Evolutionary conservation across 2,113 vertebrate genomes (phyloP).

Genomic region (Callithrix jacchus): DNA sequence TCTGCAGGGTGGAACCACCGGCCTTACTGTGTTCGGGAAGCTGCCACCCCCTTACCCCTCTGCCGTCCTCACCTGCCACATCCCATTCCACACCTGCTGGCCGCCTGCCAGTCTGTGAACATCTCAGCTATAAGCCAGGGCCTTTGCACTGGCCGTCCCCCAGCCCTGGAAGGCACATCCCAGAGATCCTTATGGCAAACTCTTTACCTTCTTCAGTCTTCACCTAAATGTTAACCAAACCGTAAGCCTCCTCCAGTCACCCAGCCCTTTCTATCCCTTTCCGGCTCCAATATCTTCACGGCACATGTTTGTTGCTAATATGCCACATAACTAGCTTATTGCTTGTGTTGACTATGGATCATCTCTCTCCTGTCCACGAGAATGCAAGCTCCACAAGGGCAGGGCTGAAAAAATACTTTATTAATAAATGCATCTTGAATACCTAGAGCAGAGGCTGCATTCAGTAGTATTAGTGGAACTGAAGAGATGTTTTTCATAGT

Average conservation of each 20-base stretch:
- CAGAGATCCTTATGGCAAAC: not conserved
- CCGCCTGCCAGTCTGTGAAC: not conserved
- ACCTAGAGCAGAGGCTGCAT: not conserved
- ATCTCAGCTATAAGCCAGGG: not conserved
- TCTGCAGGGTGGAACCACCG: not conserved
- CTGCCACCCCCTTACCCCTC: no score
- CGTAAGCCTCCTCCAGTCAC: not conserved
- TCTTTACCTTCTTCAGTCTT: not conserved
- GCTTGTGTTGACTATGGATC: no score
- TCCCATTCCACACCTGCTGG: no score
- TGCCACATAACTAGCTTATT: rapidly evolving
- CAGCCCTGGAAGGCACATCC: not conserved
- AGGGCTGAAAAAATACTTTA: not conserved
- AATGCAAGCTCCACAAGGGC: not conserved
- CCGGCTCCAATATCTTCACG: not conserved
- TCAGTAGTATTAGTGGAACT: no score
- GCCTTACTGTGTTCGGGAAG: not conserved
- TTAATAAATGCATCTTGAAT: not conserved
- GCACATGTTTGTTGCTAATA: not conserved
- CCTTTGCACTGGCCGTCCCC: not conserved
- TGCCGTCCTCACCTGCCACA: not conserved
- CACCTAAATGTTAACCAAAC: not conserved
- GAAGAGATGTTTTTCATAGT: not conserved
- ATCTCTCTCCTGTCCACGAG: not conserved
- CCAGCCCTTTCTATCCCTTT: no score